phyloP scores from a whole-genome alignment of 2,797 vertebrate genomes.

The Esox lucius region DNA sequence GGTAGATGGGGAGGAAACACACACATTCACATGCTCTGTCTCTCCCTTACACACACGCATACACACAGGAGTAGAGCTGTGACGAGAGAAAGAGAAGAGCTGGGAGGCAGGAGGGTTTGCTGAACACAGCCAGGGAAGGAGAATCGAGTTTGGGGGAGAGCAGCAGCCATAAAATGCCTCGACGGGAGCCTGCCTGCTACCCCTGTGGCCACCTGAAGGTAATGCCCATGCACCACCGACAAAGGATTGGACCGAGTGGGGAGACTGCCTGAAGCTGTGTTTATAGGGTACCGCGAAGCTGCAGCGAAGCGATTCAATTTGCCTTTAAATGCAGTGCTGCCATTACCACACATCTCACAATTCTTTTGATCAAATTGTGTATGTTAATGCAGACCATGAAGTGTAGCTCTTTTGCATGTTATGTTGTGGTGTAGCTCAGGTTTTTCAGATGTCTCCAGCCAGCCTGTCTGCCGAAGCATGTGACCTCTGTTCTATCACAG shows the following conservation, averaged over 20 bases:
- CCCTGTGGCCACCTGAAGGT: conserved; percentile 76
- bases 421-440: conserved; percentile 38
- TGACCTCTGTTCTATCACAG: conserved; percentile 31
- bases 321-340: conserved; percentile 41
- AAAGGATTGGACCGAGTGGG: background rate
- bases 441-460: conserved; percentile 31
- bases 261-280: background rate
- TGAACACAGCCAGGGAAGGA: conserved; percentile 67
- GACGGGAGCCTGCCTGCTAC: conserved; percentile 66
- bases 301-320: conserved; percentile 43
- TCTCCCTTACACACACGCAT: conserved; percentile 19
- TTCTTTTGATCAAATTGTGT: conserved; percentile 31
- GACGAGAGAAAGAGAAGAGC: conserved; percentile 61
- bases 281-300: conserved; percentile 21
- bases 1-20: conserved; percentile 40
- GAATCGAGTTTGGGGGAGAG: conserved; percentile 63
- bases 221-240: conserved; percentile 48
- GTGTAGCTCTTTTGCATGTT: conserved; percentile 1
- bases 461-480: conserved; percentile 7
- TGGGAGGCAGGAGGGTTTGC: conserved; percentile 61
- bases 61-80: conserved; percentile 44
- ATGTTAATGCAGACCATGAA: conserved; percentile 22
- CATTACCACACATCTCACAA: conserved; percentile 36
- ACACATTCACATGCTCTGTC: conserved; percentile 10
- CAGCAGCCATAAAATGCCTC: conserved; percentile 74